Conservation (phyloP, 2,888 invertebrate species). For the Leucozona laternaria region DNA sequence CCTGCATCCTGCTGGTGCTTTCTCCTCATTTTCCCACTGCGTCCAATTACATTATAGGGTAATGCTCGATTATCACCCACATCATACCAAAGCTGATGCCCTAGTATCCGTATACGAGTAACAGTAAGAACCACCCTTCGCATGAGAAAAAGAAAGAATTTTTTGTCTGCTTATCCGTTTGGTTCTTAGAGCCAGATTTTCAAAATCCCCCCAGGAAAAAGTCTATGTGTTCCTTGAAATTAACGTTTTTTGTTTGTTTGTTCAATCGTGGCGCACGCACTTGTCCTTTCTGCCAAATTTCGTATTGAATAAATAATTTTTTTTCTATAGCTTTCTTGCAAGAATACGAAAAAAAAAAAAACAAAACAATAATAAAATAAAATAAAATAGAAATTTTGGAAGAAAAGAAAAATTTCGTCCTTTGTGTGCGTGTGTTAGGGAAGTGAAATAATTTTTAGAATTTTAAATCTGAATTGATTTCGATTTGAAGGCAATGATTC, state of each 20-base stretch:
- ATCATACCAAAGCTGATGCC: slow-evolving; percentile 11
- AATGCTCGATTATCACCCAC: slow-evolving; percentile 62
- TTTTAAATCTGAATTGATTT: slow-evolving; percentile 72
- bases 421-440: slow-evolving; percentile 14
- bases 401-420: slow-evolving; percentile 9
- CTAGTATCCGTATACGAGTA: background rate
- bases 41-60: slow-evolving; percentile 48
- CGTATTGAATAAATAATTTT: slow-evolving; percentile 54
- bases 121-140: slow-evolving; percentile 26
- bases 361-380: slow-evolving; percentile 33
- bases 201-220: background rate
- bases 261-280: slow-evolving; percentile 44
- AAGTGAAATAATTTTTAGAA: slow-evolving; percentile 51
- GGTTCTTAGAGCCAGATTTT: slow-evolving; percentile 19
- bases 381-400: background rate
- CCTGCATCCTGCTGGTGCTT: slow-evolving; percentile 47
- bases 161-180: background rate
- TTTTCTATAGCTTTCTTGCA: slow-evolving; percentile 13
- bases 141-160: background rate
- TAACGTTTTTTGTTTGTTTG: slow-evolving; percentile 20
- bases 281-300: slow-evolving; percentile 28
- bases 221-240: slow-evolving; percentile 8
- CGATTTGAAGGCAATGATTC: slow-evolving; percentile 61
- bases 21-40: slow-evolving; percentile 60
- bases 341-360: background rate